phyloP scores from a whole-genome alignment of 2,797 vertebrate species.

The Cossypha dichroa region DNA sequence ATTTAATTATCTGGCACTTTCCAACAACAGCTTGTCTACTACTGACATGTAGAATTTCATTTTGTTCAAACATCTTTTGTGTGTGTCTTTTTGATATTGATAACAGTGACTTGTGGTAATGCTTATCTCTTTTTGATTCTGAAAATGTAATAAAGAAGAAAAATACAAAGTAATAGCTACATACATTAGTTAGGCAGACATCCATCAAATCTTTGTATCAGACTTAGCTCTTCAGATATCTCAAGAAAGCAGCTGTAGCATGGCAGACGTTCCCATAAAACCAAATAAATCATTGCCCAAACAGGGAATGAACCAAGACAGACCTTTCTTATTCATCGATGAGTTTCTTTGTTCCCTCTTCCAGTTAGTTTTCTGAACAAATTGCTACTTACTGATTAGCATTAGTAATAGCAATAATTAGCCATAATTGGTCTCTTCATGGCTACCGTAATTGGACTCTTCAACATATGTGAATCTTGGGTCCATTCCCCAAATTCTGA shows the following conservation, averaged over 20 bases:
- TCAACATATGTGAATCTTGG: background rate
- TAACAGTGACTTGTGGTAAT: conserved; percentile 68
- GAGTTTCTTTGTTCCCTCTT: conserved; percentile 41
- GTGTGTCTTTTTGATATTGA: conserved; percentile 74
- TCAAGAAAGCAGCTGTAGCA: background rate
- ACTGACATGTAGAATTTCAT: conserved; percentile 79
- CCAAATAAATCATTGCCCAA: background rate
- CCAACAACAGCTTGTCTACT: conserved; percentile 70
- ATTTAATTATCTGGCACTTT: conserved; percentile 85
- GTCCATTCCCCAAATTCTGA: background rate
- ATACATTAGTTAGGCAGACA: conserved; percentile 48
- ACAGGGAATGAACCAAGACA: background rate
- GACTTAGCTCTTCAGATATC: background rate
- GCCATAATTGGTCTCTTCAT: background rate
- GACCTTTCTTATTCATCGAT: background rate
- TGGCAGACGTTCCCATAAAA: background rate
- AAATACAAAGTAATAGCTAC: conserved; percentile 69
- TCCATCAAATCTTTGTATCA: conserved; percentile 50
- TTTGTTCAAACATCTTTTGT: conserved; percentile 69
- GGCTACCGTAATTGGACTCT: background rate
- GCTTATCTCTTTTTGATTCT: conserved; percentile 76
- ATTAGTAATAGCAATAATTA: background rate
- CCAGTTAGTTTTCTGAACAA: conserved; percentile 19
- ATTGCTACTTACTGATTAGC: background rate
- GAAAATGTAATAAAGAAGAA: conserved; percentile 75